Percentiles rank a stretch among this genome's conserved stretches.
Evolutionary conservation across 2,113 vertebrate species (phyloP).

Genomic region (Silurus asotus): DNA sequence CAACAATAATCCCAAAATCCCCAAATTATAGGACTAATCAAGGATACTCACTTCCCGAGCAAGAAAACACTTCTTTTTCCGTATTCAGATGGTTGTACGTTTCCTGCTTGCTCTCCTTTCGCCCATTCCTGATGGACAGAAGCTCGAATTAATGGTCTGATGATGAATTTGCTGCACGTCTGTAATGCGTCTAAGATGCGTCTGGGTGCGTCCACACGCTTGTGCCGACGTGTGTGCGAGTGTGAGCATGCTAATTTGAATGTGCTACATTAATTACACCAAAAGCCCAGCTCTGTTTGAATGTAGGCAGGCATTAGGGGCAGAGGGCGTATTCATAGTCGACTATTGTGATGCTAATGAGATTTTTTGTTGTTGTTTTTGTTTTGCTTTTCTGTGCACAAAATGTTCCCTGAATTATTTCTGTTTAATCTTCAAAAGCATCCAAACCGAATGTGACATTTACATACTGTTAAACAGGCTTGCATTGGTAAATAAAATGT

Average conservation of each 20-base stretch:
- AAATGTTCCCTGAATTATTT: slow-evolving; percentile 34
- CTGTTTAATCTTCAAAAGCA: slow-evolving; percentile 46
- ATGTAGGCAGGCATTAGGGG: slow-evolving; percentile 38
- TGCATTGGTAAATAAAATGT: not conserved
- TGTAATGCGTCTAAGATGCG: slow-evolving; percentile 18
- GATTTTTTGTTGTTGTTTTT: not conserved
- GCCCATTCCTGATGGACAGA: slow-evolving; percentile 29
- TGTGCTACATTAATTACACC: slow-evolving; percentile 51
- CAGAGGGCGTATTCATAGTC: slow-evolving; percentile 40
- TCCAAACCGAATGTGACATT: not conserved
- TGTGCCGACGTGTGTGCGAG: not conserved
- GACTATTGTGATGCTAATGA: slow-evolving; percentile 57
- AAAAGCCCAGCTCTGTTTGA: slow-evolving; percentile 42
- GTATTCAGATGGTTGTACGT: slow-evolving; percentile 44
- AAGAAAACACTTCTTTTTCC: slow-evolving; percentile 36
- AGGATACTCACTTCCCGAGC: slow-evolving; percentile 60
- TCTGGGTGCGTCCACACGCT: not conserved
- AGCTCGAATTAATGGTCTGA: not conserved
- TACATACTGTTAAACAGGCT: not conserved
- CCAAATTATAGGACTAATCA: not conserved
- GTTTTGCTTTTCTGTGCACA: slow-evolving; percentile 10
- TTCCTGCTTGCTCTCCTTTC: slow-evolving; percentile 32
- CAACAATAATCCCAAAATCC: not conserved
- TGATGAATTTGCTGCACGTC: not conserved
- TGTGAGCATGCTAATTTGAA: slow-evolving; percentile 37